Evolutionary conservation across 2,797 vertebrate species (phyloP), one percentile per base, ranked within the genome.

Genomic region (Gambelia wislizenii): DNA sequence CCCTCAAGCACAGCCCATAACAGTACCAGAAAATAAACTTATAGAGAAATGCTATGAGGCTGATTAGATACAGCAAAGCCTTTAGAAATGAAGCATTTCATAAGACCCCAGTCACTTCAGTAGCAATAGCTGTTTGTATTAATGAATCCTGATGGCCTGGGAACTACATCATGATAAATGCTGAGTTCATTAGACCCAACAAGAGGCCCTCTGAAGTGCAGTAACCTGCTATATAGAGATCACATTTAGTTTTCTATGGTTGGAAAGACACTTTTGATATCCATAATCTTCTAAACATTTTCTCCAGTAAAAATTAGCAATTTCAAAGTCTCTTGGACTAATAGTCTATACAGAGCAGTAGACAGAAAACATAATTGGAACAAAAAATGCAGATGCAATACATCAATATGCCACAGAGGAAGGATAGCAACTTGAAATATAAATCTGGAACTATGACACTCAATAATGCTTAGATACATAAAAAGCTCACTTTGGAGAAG

Each of bases 261-360:
- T 79, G 12, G 13, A 54, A 94, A 91, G 76, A 44, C 61, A 33
- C 49, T 78, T 92, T 91, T 91, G 90, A 83, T 91, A 94, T 74
- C 88, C 79, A 87, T 92, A 93, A 30, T 42, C 70, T 49, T 92
- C 78, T 56, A 54, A 70, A 67, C 76, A 92, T 47, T 8, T 47
- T 47, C 47, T 33, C 70, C 81, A 70, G 69, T 61, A 30, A 39
- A 94, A 89, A 70, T 84, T 42, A 87, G 72, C 64, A 85, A 75
- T 72, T 79, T 52, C 69, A 83, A 94, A n/a, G 13, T 33, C n/a
- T 91, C 33, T 27, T 5, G 59, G 64, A 84, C 90, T 1, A 0
- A 84, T 75, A 83, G 89, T 27, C 84, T 52, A 61, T 6, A 87
- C 81, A 52, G 36, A 88, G 52, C 12, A 90, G 88, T 49, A 81